phyloP scores from a whole-genome alignment of 2,113 vertebrate genomes.

The Lagopus leucura region DNA sequence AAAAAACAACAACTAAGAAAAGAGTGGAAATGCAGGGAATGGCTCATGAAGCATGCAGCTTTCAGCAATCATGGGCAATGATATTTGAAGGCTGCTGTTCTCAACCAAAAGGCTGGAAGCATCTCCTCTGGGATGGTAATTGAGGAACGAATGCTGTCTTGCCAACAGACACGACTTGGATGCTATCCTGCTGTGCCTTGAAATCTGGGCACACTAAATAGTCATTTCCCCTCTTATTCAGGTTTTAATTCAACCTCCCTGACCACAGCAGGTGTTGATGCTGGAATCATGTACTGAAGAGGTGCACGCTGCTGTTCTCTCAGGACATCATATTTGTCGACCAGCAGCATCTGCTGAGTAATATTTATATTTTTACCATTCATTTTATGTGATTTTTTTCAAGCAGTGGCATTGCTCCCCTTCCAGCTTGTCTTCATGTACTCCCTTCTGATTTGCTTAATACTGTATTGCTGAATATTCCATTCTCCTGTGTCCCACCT shows the following conservation, averaged over 20 bases:
- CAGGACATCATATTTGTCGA: background rate
- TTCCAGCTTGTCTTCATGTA: background rate
- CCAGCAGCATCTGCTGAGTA: background rate
- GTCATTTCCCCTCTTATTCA: background rate
- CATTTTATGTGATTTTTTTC: background rate
- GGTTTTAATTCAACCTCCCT: constrained; percentile 30
- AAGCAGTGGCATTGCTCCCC: background rate
- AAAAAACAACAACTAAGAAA: background rate
- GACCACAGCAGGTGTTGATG: constrained; percentile 40
- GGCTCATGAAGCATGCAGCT: background rate
- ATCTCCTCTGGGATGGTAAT: background rate
- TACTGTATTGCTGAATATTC: background rate
- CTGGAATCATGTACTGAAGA: background rate
- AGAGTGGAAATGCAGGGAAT: background rate
- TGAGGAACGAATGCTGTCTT: background rate
- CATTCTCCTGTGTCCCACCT: background rate
- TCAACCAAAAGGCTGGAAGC: background rate
- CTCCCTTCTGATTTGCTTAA: background rate
- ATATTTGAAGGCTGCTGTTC: background rate
- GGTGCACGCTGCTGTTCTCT: background rate
- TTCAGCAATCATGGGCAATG: background rate
- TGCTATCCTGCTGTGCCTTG: background rate
- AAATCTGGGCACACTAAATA: background rate
- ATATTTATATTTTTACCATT: background rate
- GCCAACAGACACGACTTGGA: constrained; percentile 2